Conservation (phyloP, 2,113 vertebrate genomes). For the Coregonus clupeaformis region DNA sequence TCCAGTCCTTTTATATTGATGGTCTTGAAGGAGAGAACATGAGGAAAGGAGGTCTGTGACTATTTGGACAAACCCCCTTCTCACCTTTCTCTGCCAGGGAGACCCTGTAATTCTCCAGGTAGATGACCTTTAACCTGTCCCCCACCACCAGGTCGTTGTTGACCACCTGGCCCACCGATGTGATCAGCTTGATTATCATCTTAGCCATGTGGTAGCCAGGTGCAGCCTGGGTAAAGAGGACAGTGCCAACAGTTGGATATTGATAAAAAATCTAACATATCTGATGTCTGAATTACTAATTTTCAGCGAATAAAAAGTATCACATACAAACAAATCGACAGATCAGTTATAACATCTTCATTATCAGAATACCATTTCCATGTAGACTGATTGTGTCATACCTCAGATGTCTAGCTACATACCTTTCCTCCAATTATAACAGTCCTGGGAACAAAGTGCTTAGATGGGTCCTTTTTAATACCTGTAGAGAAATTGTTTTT, state of each 20-base stretch:
- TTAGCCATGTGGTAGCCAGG: constrained; percentile 92
- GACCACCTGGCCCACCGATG: constrained; percentile 77
- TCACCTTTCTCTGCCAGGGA: constrained; percentile 87
- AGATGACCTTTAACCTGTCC: constrained; percentile 84
- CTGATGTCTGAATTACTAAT: background rate
- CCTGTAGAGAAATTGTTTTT: constrained; percentile 62
- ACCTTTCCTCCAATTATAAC: constrained; percentile 90
- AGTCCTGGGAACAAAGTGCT: constrained; percentile 83
- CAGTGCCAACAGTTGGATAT: background rate
- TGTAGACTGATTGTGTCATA: background rate
- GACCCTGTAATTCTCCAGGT: constrained; percentile 87
- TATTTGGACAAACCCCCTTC: no score
- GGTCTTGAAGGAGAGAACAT: background rate
- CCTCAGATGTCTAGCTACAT: background rate
- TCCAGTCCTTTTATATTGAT: background rate
- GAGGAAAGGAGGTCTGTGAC: no score
- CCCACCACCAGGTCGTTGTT: constrained; percentile 84
- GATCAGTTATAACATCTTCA: background rate
- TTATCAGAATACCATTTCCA: background rate
- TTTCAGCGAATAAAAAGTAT: background rate
- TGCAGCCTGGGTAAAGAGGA: constrained; percentile 74
- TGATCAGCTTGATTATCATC: constrained; percentile 89
- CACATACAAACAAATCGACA: background rate
- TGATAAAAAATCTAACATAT: background rate
- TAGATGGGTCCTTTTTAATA: constrained; percentile 81